A percentile compares a stretch with the other conserved stretches of the same genome.
phyloP scores from a whole-genome alignment of 2,113 vertebrate genomes.

The Crotalus helleri region DNA sequence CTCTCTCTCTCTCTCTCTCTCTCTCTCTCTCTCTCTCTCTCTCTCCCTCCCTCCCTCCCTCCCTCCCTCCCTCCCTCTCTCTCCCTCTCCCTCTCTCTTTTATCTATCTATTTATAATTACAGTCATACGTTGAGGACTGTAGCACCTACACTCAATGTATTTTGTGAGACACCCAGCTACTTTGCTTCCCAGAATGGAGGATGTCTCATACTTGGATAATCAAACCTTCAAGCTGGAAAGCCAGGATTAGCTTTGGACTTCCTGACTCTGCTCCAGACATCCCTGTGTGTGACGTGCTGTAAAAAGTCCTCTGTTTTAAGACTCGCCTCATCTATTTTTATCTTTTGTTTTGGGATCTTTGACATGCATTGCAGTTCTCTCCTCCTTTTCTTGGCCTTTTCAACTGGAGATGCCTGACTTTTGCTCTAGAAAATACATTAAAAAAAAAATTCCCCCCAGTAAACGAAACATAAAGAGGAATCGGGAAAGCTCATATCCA shows the following conservation, averaged over 20 bases:
- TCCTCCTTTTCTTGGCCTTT: not conserved
- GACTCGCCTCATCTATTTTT: constrained; percentile 35
- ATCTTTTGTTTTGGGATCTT: not conserved
- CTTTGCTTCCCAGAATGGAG: not conserved
- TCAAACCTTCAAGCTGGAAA: accelerated
- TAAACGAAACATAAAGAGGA: not conserved
- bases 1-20: too few species aligned
- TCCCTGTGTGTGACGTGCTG: not conserved
- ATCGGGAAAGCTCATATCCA: not conserved
- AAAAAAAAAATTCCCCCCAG: not conserved
- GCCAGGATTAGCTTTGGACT: not conserved
- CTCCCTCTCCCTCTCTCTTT: too few species aligned
- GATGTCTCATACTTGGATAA: accelerated
- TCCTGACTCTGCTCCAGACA: not conserved
- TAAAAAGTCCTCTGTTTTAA: constrained; percentile 24
- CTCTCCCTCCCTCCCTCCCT: too few species aligned
- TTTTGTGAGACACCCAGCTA: not conserved
- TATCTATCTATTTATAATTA: too few species aligned
- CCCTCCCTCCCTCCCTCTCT: too few species aligned
- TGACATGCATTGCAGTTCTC: constrained; percentile 7
- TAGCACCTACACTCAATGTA: not conserved
- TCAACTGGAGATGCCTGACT: constrained; percentile 1
- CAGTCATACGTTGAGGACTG: too few species aligned
- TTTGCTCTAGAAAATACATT: constrained; percentile 1
- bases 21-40: too few species aligned